phyloP scores from a whole-genome alignment of 1,140 invertebrate species.

The Oedothorax gibbosus region DNA sequence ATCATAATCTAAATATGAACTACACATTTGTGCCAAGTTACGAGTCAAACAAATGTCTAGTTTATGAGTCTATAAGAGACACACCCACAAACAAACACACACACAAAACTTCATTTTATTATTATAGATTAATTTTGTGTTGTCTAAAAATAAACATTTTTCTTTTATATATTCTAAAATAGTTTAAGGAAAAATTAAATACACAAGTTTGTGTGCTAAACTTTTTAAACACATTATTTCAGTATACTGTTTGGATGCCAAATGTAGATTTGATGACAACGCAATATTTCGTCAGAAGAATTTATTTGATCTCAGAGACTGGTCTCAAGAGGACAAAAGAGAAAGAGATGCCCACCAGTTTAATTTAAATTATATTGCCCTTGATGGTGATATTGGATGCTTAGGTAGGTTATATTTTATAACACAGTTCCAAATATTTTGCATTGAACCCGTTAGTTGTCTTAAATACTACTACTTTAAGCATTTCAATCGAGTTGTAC shows the following conservation, averaged over 20 bases:
- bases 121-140: too few species aligned
- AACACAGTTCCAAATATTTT: not conserved
- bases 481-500: not conserved
- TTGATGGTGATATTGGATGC: slow-evolving; percentile 83
- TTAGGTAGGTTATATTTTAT: slow-evolving; percentile 65
- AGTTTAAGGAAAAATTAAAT: too few species aligned
- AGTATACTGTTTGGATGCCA: slow-evolving; percentile 89
- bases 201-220: too few species aligned
- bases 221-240: too few species aligned
- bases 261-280: slow-evolving; percentile 96
- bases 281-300: slow-evolving; percentile 94
- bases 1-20: too few species aligned
- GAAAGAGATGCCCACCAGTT: slow-evolving; percentile 93
- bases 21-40: too few species aligned
- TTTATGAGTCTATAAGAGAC: too few species aligned
- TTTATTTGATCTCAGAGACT: slow-evolving; percentile 87
- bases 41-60: too few species aligned
- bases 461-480: not conserved
- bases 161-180: too few species aligned
- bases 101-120: too few species aligned
- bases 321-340: slow-evolving; percentile 91
- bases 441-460: not conserved
- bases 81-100: too few species aligned
- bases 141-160: too few species aligned
- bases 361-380: slow-evolving; percentile 95